phyloP scores from a whole-genome alignment of 1,140 invertebrate genomes.

The Micrasema minimum region DNA sequence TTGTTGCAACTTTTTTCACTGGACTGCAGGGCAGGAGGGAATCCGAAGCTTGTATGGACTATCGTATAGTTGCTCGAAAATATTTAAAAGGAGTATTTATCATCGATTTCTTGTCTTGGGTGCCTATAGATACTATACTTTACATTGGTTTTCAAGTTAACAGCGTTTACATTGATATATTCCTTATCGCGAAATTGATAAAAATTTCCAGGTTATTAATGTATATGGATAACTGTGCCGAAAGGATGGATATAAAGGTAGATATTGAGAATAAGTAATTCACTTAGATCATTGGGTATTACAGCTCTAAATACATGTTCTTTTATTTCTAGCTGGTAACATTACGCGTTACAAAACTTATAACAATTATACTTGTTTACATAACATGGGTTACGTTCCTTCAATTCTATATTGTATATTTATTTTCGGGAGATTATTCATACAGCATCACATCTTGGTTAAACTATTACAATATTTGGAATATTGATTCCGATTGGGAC shows the following conservation, averaged over 20 bases:
- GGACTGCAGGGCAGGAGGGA: conserved; percentile 26
- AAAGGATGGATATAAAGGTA: conserved; percentile 24
- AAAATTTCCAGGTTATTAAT: not conserved
- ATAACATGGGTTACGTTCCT: conserved; percentile 35
- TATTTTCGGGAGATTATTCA: no score
- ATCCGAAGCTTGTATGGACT: conserved; percentile 23
- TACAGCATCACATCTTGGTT: no score
- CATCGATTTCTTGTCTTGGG: conserved; percentile 1
- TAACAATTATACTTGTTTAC: conserved; percentile 1
- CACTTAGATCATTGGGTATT: no score
- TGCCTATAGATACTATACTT: conserved; percentile 4
- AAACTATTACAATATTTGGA: no score
- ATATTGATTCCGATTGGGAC: no score
- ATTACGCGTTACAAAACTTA: not conserved
- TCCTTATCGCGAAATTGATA: conserved; percentile 6
- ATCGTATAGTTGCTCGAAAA: conserved; percentile 2
- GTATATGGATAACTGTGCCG: conserved; percentile 14
- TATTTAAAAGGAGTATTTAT: conserved; percentile 32
- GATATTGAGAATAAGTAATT: no score
- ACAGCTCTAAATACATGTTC: no score
- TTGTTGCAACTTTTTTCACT: conserved; percentile 25
- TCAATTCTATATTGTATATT: conserved; percentile 18
- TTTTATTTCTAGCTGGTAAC: conserved; percentile 18
- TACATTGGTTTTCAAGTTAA: not conserved
- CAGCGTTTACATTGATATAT: conserved; percentile 27